A percentile compares a stretch with the other conserved stretches of the same genome.
phyloP scores from a whole-genome alignment of 2,113 vertebrate species.

The Lanius ludovicianus region DNA sequence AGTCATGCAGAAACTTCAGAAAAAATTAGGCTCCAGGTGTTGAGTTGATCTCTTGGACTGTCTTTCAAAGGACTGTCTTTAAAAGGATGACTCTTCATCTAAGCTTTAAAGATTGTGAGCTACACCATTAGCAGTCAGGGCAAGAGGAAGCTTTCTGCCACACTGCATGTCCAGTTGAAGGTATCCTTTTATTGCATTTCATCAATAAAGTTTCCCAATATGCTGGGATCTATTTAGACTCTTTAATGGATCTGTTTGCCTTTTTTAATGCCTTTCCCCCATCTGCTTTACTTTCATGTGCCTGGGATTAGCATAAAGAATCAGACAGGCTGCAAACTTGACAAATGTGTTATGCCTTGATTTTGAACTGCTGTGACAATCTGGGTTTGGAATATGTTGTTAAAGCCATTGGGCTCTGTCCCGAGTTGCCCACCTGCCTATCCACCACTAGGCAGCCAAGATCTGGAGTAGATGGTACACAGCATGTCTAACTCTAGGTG shows the following conservation, averaged over 20 bases:
- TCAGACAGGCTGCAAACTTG: slow-evolving; percentile 72
- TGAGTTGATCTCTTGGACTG: neutral
- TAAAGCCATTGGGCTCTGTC: slow-evolving; percentile 3
- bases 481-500: neutral
- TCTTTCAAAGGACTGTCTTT: neutral
- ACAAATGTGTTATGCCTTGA: slow-evolving; percentile 63
- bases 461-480: neutral
- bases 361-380: slow-evolving; percentile 52
- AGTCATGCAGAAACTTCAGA: slow-evolving; percentile 19
- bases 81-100: neutral
- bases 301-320: slow-evolving; percentile 77
- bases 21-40: neutral
- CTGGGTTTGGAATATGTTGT: neutral
- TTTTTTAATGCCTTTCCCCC: slow-evolving; percentile 64
- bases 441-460: neutral
- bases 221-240: slow-evolving; percentile 52
- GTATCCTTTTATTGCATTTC: neutral
- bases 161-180: neutral
- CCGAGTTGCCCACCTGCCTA: slow-evolving; percentile 13
- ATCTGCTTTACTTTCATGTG: slow-evolving; percentile 75
- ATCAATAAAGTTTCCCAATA: slow-evolving; percentile 42
- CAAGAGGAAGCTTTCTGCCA: neutral
- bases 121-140: neutral
- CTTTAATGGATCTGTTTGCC: slow-evolving; percentile 35
- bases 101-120: neutral